phyloP scores from a whole-genome alignment of 1,140 invertebrate species.

The Babylonia areolata region DNA sequence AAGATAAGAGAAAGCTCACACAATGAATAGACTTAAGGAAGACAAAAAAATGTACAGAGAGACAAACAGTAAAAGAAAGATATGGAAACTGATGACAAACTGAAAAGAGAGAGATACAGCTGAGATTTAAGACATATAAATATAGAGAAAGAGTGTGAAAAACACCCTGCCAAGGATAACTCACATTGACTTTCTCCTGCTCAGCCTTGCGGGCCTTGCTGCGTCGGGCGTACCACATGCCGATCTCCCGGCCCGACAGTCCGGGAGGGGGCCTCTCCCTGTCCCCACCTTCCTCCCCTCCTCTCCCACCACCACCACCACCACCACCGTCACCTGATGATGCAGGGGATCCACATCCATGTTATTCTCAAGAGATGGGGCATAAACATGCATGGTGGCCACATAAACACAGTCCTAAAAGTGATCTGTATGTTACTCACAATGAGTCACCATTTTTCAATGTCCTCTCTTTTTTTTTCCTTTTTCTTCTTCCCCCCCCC shows the following conservation, averaged over 20 bases:
- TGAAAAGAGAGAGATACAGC: too few species aligned
- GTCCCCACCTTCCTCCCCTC: conserved; percentile 27
- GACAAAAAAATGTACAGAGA: too few species aligned
- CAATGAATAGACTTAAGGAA: too few species aligned
- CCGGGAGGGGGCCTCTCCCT: conserved; percentile 57
- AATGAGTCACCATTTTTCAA: not conserved
- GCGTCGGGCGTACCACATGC: conserved; percentile 68
- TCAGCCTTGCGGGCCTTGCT: conserved; percentile 48
- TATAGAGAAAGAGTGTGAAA: too few species aligned
- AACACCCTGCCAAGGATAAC: conserved; percentile 5
- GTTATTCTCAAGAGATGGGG: too few species aligned
- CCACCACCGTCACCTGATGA: conserved; percentile 29
- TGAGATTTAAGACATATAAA: too few species aligned
- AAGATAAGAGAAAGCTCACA: too few species aligned
- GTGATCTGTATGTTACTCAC: not conserved
- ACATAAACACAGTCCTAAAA: not conserved
- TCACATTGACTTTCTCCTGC: conserved; percentile 50
- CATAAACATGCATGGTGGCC: not conserved
- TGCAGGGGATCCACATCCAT: not conserved
- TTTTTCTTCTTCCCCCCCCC: too few species aligned
- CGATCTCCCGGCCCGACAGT: conserved; percentile 69
- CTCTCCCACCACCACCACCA: conserved; percentile 33
- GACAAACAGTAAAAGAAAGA: too few species aligned
- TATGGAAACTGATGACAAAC: too few species aligned
- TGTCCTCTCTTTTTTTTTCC: too few species aligned